These are phyloP conservation scores for Passer domesticus DNA, from an alignment of 2,113 vertebrate species.

Conservation along the genomic window DNA sequence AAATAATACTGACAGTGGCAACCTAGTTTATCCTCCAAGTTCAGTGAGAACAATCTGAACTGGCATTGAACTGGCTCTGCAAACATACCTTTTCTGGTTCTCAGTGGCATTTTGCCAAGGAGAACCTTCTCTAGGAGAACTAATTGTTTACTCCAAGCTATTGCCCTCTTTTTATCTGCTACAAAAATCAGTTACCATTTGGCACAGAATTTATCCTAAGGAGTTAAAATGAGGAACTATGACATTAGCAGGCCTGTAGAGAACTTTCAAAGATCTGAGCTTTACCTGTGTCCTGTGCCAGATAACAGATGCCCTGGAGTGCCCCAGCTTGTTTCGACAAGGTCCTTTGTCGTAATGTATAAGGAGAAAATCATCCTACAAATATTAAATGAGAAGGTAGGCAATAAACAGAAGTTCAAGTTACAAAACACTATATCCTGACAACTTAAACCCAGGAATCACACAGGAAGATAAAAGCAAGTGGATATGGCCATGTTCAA, in stretches of 20 bases:
- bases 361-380: constrained; percentile 95
- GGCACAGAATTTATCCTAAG: background rate
- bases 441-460: background rate
- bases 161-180: background rate
- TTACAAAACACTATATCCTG: background rate
- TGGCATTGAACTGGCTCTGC: background rate
- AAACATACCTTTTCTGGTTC: background rate
- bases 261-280: background rate
- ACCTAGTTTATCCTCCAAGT: background rate
- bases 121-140: background rate
- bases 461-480: background rate
- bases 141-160: background rate
- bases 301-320: constrained; percentile 97
- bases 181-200: background rate
- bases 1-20: background rate
- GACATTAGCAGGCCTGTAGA: background rate
- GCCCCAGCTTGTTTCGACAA: constrained; percentile 96
- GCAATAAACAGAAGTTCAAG: background rate
- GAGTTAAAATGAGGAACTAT: background rate
- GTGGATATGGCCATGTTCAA: background rate
- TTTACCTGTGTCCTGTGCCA: constrained; percentile 98
- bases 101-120: background rate
- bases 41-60: background rate
- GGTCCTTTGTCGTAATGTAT: constrained; percentile 99
- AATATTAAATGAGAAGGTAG: background rate